phyloP scores from a whole-genome alignment of 64 coral and sea anemone genomes.

The Cladopsammia gracilis region DNA sequence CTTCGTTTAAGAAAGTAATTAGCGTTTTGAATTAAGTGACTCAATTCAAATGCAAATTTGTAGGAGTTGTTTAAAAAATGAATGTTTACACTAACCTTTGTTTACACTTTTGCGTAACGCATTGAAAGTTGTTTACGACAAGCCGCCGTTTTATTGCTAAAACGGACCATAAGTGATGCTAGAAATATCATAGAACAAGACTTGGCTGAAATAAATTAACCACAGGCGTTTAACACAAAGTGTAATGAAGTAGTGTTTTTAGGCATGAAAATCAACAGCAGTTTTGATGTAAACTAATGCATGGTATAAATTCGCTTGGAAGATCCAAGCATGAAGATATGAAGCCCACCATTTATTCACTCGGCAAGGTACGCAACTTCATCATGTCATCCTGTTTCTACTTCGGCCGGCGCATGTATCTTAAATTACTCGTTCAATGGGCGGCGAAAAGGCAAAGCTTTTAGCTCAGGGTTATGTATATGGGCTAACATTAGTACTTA shows the following conservation, averaged over 20 bases:
- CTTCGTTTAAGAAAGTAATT: constrained; percentile 19
- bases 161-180: background rate
- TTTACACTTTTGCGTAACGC: background rate
- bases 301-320: too few relatives aligned
- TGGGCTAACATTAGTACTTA: too few relatives aligned
- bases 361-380: background rate
- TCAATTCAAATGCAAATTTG: constrained; percentile 26
- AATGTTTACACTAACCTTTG: constrained; percentile 5
- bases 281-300: too few relatives aligned
- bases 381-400: background rate
- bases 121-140: constrained; percentile 21
- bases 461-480: too few relatives aligned
- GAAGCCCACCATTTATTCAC: too few relatives aligned
- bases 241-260: background rate
- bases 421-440: too few relatives aligned
- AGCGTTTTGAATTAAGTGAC: constrained; percentile 2
- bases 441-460: too few relatives aligned
- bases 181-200: background rate
- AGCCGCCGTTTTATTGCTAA: background rate
- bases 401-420: too few relatives aligned
- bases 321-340: too few relatives aligned
- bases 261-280: background rate
- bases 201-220: background rate
- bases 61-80: background rate
- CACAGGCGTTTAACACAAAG: background rate